These are phyloP conservation scores for Pyrrhosoma nymphula DNA, from an alignment of 2,888 invertebrate species.

Conservation along the genomic window DNA sequence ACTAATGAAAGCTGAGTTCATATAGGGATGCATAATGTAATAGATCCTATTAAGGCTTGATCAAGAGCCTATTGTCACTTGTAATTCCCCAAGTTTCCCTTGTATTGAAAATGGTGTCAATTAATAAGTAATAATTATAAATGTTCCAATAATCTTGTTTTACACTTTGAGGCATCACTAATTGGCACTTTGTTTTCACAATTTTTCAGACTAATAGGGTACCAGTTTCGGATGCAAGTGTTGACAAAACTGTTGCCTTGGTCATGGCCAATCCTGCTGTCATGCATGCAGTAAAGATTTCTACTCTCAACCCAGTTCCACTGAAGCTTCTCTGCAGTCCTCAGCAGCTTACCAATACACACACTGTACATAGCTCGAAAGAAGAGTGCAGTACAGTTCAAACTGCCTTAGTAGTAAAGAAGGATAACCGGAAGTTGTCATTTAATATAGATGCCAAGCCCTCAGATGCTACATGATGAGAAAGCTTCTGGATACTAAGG, in stretches of 20 bases:
- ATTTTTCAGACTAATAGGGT: conserved; percentile 25
- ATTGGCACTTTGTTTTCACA: too few species aligned
- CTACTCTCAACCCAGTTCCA: conserved; percentile 37
- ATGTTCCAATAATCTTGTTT: background rate
- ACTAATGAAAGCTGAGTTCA: too few species aligned
- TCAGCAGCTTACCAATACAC: conserved; percentile 23
- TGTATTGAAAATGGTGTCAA: too few species aligned
- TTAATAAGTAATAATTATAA: too few species aligned
- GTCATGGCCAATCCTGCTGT: conserved; percentile 43
- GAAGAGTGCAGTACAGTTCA: background rate
- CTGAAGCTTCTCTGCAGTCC: conserved; percentile 29
- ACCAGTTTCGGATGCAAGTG: background rate
- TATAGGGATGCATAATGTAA: too few species aligned
- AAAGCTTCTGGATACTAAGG: background rate
- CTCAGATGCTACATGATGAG: background rate
- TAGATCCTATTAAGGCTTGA: too few species aligned
- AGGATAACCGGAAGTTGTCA: conserved; percentile 12
- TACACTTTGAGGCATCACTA: too few species aligned
- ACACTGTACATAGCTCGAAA: background rate
- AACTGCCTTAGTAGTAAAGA: background rate
- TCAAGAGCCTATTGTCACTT: too few species aligned
- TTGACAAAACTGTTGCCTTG: conserved; percentile 50
- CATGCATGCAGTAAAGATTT: conserved; percentile 45
- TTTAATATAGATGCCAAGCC: background rate
- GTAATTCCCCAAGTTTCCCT: too few species aligned